Evolutionary conservation across 1,140 invertebrate species (phyloP), one percentile per base, ranked within the genome.

Genomic region (Colletes latitarsis): DNA sequence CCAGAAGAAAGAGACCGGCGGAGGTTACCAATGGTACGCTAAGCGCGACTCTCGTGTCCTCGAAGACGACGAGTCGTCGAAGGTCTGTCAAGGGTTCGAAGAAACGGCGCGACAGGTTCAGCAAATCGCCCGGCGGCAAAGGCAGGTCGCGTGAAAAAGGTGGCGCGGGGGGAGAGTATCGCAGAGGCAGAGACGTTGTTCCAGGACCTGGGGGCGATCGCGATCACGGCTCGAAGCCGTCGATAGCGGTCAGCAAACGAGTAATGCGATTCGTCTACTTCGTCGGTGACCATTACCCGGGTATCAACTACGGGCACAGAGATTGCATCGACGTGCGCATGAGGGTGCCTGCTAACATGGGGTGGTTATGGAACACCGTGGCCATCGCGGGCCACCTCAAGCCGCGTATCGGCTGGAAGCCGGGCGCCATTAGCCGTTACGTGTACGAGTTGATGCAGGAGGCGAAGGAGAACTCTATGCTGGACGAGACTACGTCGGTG

Each of bases 261-360:
- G 71, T 93, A 6, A 89, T 91, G 88, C 89, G 83, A 12, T 85
- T 88, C 19, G 87, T 92, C 0, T 77, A 84, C 8, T 68, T 78
- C 1, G 82, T 89, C n/a, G 87, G 85, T 15, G 77, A 87, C 14
- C 78, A 76, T 14, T 88, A 91, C 60, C 88, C 90, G 41, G 88
- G 89, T 3, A 88, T 89, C 15, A 84, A 86, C 49, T 89, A 88
- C 57, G 92, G 92, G 2, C 92, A 93, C 43, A 89, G 87, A 64
- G 87, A 90, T 52, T 93, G 92, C 76, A 63, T 92, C 15, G 88
- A 91, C 39, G 15, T 89, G 1, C 87, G 85, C n/a, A 81, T 90
- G 68, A 80, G 90, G 52, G 89, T 93, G 1, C 92, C 92, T 4
- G 85, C 89, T 0, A 93, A 93, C 21, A 93, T 93, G 92, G 92